These are phyloP conservation scores for Cebus imitator DNA, from an alignment of 2,113 vertebrate species.

Conservation along the genomic window DNA sequence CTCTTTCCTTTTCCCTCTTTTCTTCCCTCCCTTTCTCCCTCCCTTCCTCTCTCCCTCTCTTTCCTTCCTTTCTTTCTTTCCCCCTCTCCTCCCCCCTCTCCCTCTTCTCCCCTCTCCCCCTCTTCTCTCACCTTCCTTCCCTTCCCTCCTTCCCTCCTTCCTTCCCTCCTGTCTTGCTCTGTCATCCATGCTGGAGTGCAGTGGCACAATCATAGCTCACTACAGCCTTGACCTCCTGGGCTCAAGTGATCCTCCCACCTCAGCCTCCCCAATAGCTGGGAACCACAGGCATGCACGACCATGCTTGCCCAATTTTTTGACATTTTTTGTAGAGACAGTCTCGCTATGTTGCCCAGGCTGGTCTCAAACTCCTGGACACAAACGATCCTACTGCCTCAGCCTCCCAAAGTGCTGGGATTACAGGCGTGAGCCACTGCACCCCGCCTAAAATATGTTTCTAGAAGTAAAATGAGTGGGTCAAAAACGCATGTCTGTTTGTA, in stretches of 20 bases:
- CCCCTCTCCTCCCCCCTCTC: no score
- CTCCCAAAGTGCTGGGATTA: not conserved
- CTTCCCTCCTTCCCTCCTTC: no score
- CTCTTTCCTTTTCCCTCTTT: no score
- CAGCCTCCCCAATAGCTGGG: not conserved
- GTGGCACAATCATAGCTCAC: not conserved
- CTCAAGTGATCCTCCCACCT: not conserved
- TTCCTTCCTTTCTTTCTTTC: no score
- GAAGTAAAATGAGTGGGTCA: not conserved
- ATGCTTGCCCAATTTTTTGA: not conserved
- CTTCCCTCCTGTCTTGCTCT: not conserved
- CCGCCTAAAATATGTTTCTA: not conserved
- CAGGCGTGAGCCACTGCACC: not conserved
- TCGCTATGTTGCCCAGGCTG: not conserved
- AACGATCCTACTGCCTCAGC: not conserved
- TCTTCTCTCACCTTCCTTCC: no score
- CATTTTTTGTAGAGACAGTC: not conserved
- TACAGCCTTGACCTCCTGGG: not conserved
- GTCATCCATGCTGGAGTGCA: not conserved
- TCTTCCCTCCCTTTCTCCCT: no score
- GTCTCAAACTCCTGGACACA: not conserved
- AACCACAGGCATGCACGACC: not conserved
- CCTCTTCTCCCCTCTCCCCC: no score
- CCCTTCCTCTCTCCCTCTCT: no score
- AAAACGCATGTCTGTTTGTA: not conserved